Conservation (phyloP, 35 echinoderm and acorn worm species). For the Apostichopus japonicus region DNA sequence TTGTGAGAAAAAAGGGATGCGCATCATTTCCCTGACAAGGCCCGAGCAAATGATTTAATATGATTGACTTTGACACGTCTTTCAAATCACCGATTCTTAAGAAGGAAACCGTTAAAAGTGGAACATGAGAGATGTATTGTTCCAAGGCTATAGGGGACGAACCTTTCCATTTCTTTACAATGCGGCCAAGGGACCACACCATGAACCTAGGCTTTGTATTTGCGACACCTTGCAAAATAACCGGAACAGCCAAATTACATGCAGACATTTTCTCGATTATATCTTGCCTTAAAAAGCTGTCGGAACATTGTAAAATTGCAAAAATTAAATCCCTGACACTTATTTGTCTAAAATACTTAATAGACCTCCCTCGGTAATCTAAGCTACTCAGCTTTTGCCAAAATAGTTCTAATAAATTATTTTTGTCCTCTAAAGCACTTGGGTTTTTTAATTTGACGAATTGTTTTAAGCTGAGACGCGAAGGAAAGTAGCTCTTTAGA, state of each 20-base stretch:
- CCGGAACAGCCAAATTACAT: constrained; percentile 33
- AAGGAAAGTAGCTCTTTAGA: no score
- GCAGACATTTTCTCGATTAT: constrained; percentile 38
- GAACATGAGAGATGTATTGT: constrained; percentile 9
- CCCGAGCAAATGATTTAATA: constrained; percentile 20
- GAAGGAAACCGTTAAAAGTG: constrained; percentile 14
- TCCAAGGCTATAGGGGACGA: not conserved
- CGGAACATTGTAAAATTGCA: not conserved
- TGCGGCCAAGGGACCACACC: constrained; percentile 1
- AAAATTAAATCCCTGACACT: not conserved
- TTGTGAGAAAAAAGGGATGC: not conserved
- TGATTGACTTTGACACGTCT: not conserved
- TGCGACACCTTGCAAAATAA: not conserved
- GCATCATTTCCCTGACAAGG: constrained; percentile 3
- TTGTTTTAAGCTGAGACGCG: no score
- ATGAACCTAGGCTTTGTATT: not conserved
- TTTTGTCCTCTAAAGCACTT: no score
- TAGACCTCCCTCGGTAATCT: no score
- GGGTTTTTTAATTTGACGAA: no score
- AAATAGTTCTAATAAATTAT: no score
- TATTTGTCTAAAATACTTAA: not conserved
- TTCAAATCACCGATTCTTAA: constrained; percentile 17
- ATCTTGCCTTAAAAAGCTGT: not conserved
- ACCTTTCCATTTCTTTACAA: constrained; percentile 31
- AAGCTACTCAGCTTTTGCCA: no score